These are phyloP conservation scores for Melolontha melolontha DNA, from an alignment of 2,888 invertebrate genomes.

Conservation along the genomic window DNA sequence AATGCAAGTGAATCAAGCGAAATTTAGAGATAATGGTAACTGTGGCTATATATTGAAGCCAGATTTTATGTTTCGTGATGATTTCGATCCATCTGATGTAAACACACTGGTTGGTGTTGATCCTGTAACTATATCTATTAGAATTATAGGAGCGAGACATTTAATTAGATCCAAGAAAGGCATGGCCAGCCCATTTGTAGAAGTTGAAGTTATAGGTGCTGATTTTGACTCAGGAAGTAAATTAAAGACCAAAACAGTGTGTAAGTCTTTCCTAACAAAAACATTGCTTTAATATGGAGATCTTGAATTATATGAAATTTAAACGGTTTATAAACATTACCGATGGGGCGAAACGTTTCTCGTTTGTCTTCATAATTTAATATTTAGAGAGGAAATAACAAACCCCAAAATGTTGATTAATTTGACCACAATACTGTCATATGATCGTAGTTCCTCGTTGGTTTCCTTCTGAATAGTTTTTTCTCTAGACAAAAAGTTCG, in stretches of 20 bases:
- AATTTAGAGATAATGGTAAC: conserved; percentile 91
- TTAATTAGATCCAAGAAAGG: conserved; percentile 86
- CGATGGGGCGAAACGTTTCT: too few species aligned
- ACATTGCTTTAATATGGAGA: too few species aligned
- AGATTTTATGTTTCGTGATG: conserved; percentile 84
- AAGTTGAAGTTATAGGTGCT: conserved; percentile 90
- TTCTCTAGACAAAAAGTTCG: too few species aligned
- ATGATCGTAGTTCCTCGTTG: too few species aligned
- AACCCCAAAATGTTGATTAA: too few species aligned
- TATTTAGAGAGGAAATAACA: too few species aligned
- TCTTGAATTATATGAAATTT: too few species aligned
- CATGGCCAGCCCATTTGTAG: conserved; percentile 90
- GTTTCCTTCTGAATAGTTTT: too few species aligned
- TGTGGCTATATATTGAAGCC: conserved; percentile 96
- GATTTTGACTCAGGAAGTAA: conserved; percentile 88
- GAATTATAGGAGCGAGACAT: conserved; percentile 91
- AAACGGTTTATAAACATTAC: too few species aligned
- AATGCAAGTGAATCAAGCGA: conserved; percentile 96
- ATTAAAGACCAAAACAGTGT: conserved; percentile 85
- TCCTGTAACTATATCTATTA: conserved; percentile 75
- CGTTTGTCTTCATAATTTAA: too few species aligned
- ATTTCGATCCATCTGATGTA: conserved; percentile 83
- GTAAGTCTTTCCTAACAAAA: conserved; percentile 67
- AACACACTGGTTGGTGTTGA: conserved; percentile 71
- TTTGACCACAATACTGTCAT: too few species aligned